Percentiles rank a stretch among this genome's conserved stretches.
These are phyloP conservation scores for Stenodera caucasica DNA, from an alignment of 2,888 invertebrate species.

Conservation along the genomic window DNA sequence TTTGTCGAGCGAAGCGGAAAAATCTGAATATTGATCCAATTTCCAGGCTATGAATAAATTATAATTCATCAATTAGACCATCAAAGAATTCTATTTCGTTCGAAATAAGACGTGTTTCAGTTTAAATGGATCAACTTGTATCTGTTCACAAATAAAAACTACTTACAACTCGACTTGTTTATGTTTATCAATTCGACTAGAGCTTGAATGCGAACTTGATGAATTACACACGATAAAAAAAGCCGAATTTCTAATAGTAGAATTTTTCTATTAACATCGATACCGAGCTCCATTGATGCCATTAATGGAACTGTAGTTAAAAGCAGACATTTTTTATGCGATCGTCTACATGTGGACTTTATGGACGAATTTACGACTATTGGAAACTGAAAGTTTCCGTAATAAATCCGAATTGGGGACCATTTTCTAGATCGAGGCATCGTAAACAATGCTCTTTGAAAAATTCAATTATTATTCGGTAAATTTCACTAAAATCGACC, in stretches of 20 bases:
- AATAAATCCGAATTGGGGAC: slow-evolving; percentile 48
- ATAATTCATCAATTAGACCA: too few species aligned
- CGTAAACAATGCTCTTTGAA: slow-evolving; percentile 47
- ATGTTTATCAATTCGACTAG: background rate
- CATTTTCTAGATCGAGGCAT: slow-evolving; percentile 40
- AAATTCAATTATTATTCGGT: too few species aligned
- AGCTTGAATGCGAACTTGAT: background rate
- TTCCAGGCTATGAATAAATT: too few species aligned
- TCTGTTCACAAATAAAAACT: background rate
- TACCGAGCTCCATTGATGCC: slow-evolving; percentile 31
- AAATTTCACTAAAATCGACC: too few species aligned
- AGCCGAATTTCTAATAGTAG: background rate
- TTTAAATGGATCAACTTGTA: background rate
- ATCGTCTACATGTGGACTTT: slow-evolving; percentile 51
- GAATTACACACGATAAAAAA: background rate
- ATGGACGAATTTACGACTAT: slow-evolving; percentile 53
- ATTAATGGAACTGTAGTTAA: slow-evolving; percentile 45
- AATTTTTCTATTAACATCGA: slow-evolving; percentile 6
- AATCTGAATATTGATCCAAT: too few species aligned
- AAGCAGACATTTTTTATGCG: slow-evolving; percentile 49
- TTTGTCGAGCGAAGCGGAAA: too few species aligned
- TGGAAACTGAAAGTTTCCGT: slow-evolving; percentile 51
- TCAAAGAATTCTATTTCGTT: too few species aligned
- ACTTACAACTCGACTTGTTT: background rate
- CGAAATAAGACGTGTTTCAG: too few species aligned